phyloP scores from a whole-genome alignment of 2,113 vertebrate genomes.

The Oxygymnocypris stewartii region DNA sequence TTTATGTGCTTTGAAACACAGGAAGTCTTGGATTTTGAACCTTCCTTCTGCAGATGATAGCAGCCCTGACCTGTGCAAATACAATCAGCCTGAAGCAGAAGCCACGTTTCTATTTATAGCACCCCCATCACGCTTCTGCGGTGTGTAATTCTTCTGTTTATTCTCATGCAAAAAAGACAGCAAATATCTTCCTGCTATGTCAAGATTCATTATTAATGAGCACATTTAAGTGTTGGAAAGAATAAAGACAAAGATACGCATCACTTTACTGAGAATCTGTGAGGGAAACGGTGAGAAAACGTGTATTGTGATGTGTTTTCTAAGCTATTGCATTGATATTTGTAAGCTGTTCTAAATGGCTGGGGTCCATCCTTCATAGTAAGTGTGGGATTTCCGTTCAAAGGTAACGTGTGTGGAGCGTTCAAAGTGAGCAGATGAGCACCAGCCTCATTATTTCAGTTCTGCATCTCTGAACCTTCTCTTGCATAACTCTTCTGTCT shows the following conservation, averaged over 20 bases:
- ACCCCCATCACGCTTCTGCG: conserved; percentile 58
- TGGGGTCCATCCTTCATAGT: not conserved
- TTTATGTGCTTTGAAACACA: conserved; percentile 6
- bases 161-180: conserved; percentile 62
- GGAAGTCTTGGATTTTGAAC: not conserved
- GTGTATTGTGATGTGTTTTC: not conserved
- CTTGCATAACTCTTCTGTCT: conserved; percentile 23
- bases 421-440: not conserved
- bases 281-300: not conserved
- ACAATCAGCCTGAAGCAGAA: conserved; percentile 67
- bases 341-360: not conserved
- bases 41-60: conserved; percentile 52
- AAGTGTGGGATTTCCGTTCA: not conserved
- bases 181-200: conserved; percentile 63
- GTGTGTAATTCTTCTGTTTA: conserved; percentile 74
- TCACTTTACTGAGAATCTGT: not conserved
- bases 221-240: conserved; percentile 53
- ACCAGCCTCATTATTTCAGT: conserved; percentile 30
- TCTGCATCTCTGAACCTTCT: conserved; percentile 20
- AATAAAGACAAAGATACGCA: not conserved
- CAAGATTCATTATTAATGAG: conserved; percentile 70
- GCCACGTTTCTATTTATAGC: conserved; percentile 72
- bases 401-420: not conserved
- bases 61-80: conserved; percentile 73
- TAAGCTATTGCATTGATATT: not conserved